Base-by-base conservation (phyloP, 2,797 vertebrate genomes). In the Ceryle rudis region DNA sequence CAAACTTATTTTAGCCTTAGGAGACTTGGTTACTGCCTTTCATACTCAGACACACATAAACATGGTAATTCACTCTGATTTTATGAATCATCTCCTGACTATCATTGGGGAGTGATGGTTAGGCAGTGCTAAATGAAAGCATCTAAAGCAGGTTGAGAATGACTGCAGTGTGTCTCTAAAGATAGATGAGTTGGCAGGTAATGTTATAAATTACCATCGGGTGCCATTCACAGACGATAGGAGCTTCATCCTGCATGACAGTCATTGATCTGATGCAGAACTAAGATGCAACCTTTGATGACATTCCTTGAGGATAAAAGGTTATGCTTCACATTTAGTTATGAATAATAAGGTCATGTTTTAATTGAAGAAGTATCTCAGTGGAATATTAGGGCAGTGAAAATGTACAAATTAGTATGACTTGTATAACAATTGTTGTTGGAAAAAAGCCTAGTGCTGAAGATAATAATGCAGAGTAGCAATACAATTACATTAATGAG, bases 271-370 rank as follows among this genome's bases (percentile, higher is more conserved):
- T 86, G 90, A 89, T 70, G 62, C 86, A 91, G 72, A 73, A 96
- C 96, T 93, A 95, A 97, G 96, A 97, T 75, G 73, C 94, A 98
- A 98, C 97, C 97, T 98, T 95, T 96, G 93, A 91, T 96, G 98
- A 97, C 96, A 97, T 81, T 96, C 94, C 89, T 97, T 93, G 95
- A 97, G 97, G 95, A 98, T 97, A 97, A 98, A 98, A 98, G 97
- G 97, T 98, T 97, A 97, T 90, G 91, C 64, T 97, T 97, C 97
- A 95, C 96, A 92, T 96, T 98, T 97, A 96, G 96, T 89, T 96
- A 96, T 98, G 97, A 98, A 97, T 97, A 98, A 97, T 97, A 97
- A 97, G 97, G 97, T 97, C 97, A 97, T 95, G 97, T 96, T 98
- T 97, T 98, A 98, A 97, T 98, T 98, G 98, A 97, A 97, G 82